Conservation (phyloP, 2,113 vertebrate species). For the Campylorhamphus procurvoides region DNA sequence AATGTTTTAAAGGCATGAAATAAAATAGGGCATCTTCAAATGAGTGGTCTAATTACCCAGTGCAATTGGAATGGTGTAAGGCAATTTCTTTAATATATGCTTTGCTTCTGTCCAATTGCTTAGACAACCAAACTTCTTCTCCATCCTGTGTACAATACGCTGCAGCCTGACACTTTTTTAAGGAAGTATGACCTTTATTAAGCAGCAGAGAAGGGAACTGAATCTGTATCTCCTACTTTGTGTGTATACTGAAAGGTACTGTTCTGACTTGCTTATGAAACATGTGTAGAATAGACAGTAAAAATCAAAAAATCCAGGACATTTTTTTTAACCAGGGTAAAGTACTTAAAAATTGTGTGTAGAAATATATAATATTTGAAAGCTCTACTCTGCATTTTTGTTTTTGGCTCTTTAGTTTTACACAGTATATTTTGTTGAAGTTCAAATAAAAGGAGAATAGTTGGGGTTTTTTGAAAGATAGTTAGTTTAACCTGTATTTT, state of each 20-base stretch:
- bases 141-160: background rate
- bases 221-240: background rate
- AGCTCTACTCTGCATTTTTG: background rate
- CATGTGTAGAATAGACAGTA: background rate
- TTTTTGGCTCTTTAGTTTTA: background rate
- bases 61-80: background rate
- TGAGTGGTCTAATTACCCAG: background rate
- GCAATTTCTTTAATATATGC: background rate
- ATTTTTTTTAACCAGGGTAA: background rate
- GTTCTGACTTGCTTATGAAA: background rate
- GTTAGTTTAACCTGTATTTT: background rate
- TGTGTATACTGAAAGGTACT: background rate
- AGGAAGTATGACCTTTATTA: background rate
- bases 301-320: background rate
- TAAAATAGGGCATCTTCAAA: background rate
- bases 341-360: fast-evolving
- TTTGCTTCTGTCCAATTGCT: background rate
- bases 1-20: background rate
- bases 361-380: background rate
- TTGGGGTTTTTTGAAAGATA: background rate
- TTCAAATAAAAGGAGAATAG: background rate
- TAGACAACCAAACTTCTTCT: background rate
- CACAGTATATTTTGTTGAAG: background rate
- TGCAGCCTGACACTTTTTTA: background rate
- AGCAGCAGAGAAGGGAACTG: background rate